Conservation (phyloP, 2,113 vertebrate genomes). For the Bufo bufo region DNA sequence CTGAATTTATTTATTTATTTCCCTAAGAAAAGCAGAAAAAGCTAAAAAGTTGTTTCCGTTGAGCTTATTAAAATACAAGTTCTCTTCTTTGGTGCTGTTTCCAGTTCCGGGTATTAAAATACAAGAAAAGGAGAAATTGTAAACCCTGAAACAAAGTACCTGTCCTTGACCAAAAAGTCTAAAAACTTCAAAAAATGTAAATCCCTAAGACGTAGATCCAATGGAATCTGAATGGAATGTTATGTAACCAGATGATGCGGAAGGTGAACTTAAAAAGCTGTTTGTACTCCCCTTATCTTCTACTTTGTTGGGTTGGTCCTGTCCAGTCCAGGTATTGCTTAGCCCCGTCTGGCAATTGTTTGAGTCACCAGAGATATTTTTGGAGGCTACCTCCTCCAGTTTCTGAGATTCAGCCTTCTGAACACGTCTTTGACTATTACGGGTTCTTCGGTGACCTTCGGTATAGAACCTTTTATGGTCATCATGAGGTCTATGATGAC, state of each 20-base stretch:
- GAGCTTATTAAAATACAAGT: slow-evolving; percentile 21
- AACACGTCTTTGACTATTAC: slow-evolving; percentile 43
- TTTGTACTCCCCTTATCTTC: slow-evolving; percentile 80
- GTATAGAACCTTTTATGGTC: slow-evolving; percentile 61
- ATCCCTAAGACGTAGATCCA: slow-evolving; percentile 76
- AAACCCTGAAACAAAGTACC: slow-evolving; percentile 11
- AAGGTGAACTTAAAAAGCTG: slow-evolving; percentile 86
- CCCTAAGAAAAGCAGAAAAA: slow-evolving; percentile 37
- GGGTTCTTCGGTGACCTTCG: neutral
- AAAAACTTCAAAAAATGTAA: neutral
- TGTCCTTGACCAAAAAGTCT: neutral
- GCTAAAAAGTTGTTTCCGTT: slow-evolving; percentile 3
- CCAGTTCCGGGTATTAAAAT: slow-evolving; percentile 49
- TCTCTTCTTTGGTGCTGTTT: slow-evolving; percentile 57
- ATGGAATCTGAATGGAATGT: slow-evolving; percentile 83
- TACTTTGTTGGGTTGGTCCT: slow-evolving; percentile 69
- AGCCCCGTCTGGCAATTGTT: slow-evolving; percentile 67
- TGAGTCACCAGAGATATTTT: slow-evolving; percentile 53
- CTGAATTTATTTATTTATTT: slow-evolving; percentile 24
- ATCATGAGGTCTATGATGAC: slow-evolving; percentile 40
- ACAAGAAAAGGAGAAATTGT: slow-evolving; percentile 25
- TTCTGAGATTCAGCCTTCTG: slow-evolving; percentile 50
- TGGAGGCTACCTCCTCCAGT: neutral
- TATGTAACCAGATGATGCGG: slow-evolving; percentile 81
- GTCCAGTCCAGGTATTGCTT: slow-evolving; percentile 68